phyloP scores from a whole-genome alignment of 1,140 invertebrate genomes.

The Sweltsa coloradensis region DNA sequence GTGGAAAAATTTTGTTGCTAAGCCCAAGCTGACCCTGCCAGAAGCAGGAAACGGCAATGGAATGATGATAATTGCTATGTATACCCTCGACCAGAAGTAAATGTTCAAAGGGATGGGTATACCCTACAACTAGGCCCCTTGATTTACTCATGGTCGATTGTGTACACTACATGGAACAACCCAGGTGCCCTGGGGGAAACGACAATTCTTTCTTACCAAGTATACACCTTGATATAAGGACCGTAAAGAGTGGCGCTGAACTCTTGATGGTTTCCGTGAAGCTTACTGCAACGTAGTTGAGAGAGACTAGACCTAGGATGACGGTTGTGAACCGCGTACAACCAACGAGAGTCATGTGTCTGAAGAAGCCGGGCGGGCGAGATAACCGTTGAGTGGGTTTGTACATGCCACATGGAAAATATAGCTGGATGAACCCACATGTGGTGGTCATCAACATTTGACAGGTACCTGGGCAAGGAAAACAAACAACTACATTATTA shows the following conservation, averaged over 20 bases:
- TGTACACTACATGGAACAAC: too few relatives aligned
- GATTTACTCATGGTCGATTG: too few relatives aligned
- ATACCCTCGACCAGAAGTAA: too few relatives aligned
- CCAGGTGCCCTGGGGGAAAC: too few relatives aligned
- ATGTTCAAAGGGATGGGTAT: too few relatives aligned
- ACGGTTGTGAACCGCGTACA: slow-evolving; percentile 66
- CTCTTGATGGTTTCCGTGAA: slow-evolving; percentile 82
- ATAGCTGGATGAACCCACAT: slow-evolving; percentile 65
- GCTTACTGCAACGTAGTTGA: slow-evolving; percentile 75
- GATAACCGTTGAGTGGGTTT: slow-evolving; percentile 43
- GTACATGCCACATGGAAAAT: slow-evolving; percentile 62
- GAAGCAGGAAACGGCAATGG: too few relatives aligned
- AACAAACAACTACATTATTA: not conserved
- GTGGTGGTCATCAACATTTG: slow-evolving; percentile 69
- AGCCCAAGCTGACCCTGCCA: too few relatives aligned
- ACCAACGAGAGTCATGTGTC: slow-evolving; percentile 65
- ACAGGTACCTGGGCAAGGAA: slow-evolving; percentile 38
- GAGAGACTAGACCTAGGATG: slow-evolving; percentile 58
- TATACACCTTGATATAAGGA: slow-evolving; percentile 58
- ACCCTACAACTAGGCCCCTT: too few relatives aligned
- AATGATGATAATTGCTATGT: too few relatives aligned
- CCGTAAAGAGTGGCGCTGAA: slow-evolving; percentile 73
- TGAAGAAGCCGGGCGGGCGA: slow-evolving; percentile 57
- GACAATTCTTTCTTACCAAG: too few relatives aligned
- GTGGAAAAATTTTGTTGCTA: too few relatives aligned